phyloP scores from a whole-genome alignment of 2,113 vertebrate genomes.

The Chaenocephalus aceratus region DNA sequence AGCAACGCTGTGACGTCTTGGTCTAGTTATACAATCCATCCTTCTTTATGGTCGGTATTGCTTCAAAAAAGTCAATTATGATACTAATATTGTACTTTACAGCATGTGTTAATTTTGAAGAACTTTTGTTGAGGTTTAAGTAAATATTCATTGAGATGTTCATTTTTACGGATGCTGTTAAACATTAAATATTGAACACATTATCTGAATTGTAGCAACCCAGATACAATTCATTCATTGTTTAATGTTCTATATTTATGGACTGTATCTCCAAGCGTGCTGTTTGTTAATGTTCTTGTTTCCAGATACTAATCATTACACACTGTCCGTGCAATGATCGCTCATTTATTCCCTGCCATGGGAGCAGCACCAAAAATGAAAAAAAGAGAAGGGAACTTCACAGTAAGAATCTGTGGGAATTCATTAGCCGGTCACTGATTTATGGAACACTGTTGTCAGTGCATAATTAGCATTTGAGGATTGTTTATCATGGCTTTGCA shows the following conservation, averaged over 20 bases:
- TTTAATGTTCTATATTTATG: slow-evolving; percentile 40
- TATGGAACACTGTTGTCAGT: slow-evolving; percentile 63
- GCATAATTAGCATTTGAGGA: slow-evolving; percentile 72
- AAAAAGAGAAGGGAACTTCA: slow-evolving; percentile 21
- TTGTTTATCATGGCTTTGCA: slow-evolving; percentile 66
- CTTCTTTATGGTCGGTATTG: not conserved
- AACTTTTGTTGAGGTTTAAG: not conserved
- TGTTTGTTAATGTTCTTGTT: not conserved
- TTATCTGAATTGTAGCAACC: slow-evolving; percentile 9
- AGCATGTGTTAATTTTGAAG: not conserved
- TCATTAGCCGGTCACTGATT: slow-evolving; percentile 67
- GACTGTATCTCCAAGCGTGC: not conserved
- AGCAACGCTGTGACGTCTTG: too few relatives aligned
- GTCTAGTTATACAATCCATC: not conserved
- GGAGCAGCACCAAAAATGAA: slow-evolving; percentile 29
- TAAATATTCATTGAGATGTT: slow-evolving; percentile 4
- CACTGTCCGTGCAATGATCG: not conserved
- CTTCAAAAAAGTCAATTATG: not conserved
- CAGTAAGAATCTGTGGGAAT: slow-evolving; percentile 58
- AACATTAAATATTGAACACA: slow-evolving; percentile 3
- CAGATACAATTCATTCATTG: slow-evolving; percentile 16
- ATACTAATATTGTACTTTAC: not conserved
- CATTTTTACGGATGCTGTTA: not conserved
- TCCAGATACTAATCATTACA: slow-evolving; percentile 21
- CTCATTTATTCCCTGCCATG: slow-evolving; percentile 14